Conservation (phyloP, 1,140 invertebrate species). For the Drosophila willistoni region DNA sequence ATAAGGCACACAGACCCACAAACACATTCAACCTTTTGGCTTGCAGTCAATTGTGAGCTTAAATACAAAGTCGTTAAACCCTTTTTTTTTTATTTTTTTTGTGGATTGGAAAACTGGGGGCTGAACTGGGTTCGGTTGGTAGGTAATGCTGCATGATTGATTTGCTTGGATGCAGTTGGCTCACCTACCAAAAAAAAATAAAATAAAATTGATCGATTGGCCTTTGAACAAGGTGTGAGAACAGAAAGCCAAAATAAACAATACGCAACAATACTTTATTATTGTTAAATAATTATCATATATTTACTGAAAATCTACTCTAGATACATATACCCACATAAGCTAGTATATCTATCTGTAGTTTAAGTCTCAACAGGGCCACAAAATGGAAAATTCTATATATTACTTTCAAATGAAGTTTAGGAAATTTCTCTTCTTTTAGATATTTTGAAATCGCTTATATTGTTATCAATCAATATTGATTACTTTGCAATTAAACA, state of each 20-base stretch:
- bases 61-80: slow-evolving; percentile 49
- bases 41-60: slow-evolving; percentile 46
- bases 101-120: not conserved
- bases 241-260: not conserved
- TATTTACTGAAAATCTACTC: too few relatives aligned
- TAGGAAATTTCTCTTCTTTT: too few relatives aligned
- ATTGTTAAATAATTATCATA: slow-evolving; percentile 3
- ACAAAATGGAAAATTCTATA: too few relatives aligned
- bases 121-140: not conserved
- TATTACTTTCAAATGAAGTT: too few relatives aligned
- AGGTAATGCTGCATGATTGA: slow-evolving; percentile 56
- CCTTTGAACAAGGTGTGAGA: not conserved
- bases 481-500: too few relatives aligned
- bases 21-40: slow-evolving; percentile 3
- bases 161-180: slow-evolving; percentile 31
- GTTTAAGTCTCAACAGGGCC: too few relatives aligned
- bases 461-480: too few relatives aligned
- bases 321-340: too few relatives aligned
- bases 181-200: not conserved
- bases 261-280: slow-evolving; percentile 1
- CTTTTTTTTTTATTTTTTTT: not conserved
- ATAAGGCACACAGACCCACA: not conserved
- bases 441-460: too few relatives aligned
- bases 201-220: not conserved
- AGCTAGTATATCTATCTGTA: too few relatives aligned